Evolutionary conservation across 2,113 vertebrate genomes (phyloP).

Genomic region (Malaclemys terrapin): DNA sequence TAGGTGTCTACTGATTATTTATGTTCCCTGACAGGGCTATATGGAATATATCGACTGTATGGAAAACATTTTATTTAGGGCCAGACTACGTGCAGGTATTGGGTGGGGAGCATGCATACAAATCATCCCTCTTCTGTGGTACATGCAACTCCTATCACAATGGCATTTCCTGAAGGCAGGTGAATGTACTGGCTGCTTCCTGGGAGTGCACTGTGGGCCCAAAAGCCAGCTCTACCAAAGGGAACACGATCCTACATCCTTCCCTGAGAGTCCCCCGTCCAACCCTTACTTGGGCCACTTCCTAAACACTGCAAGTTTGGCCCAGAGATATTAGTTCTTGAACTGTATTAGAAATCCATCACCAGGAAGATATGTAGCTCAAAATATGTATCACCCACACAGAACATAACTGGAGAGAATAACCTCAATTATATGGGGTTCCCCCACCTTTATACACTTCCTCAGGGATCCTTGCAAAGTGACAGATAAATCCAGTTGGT

Average conservation of each 20-base stretch:
- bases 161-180: background rate
- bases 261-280: background rate
- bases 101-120: background rate
- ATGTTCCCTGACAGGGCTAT: background rate
- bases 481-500: slow-evolving; percentile 53
- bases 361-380: background rate
- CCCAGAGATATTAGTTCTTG: background rate
- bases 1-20: rapidly evolving
- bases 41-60: background rate
- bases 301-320: background rate
- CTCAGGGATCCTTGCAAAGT: slow-evolving; percentile 18
- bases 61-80: background rate
- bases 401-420: background rate
- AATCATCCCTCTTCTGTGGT: background rate
- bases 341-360: background rate
- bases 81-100: background rate
- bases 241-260: rapidly evolving
- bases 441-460: background rate
- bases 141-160: background rate
- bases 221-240: background rate
- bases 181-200: background rate
- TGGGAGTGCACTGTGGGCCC: background rate
- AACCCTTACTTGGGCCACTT: background rate
- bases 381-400: background rate
- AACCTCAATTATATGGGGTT: background rate